phyloP scores from a whole-genome alignment of 2,888 invertebrate species.

The Zaprionus obscuricornis region DNA sequence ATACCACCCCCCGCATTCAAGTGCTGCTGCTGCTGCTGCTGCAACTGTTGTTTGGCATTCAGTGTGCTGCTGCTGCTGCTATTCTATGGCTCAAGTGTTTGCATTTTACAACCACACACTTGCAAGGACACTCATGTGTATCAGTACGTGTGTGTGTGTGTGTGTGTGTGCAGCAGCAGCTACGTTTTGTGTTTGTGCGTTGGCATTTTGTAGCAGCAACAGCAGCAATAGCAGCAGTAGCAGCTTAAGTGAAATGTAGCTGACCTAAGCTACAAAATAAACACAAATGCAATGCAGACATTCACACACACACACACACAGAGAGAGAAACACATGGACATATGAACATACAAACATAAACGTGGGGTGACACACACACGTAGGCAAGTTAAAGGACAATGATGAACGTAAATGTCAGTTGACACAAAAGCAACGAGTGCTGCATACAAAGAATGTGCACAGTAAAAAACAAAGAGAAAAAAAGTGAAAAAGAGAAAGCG shows the following conservation, averaged over 20 bases:
- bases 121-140: conserved; percentile 20
- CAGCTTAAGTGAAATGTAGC: conserved; percentile 80
- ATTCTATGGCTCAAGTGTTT: conserved; percentile 71
- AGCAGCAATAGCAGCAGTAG: conserved; percentile 9
- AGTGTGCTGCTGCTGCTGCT: no score
- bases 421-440: conserved; percentile 1
- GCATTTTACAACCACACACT: conserved; percentile 71
- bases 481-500: background rate
- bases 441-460: background rate
- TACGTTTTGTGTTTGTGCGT: conserved; percentile 53
- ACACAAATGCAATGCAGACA: conserved; percentile 57
- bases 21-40: conserved; percentile 8
- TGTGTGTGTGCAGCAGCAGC: conserved; percentile 2
- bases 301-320: conserved; percentile 6
- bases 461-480: background rate
- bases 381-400: conserved; percentile 37
- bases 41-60: conserved; percentile 44
- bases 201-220: conserved; percentile 49
- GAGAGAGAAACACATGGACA: no score
- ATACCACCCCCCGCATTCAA: no score
- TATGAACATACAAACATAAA: no score
- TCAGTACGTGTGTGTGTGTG: conserved; percentile 8
- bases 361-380: conserved; percentile 19
- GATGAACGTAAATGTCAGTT: conserved; percentile 52
- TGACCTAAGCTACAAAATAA: conserved; percentile 80